These are phyloP conservation scores for Phyto melanocephala DNA, from an alignment of 2,888 invertebrate genomes.

Conservation along the genomic window DNA sequence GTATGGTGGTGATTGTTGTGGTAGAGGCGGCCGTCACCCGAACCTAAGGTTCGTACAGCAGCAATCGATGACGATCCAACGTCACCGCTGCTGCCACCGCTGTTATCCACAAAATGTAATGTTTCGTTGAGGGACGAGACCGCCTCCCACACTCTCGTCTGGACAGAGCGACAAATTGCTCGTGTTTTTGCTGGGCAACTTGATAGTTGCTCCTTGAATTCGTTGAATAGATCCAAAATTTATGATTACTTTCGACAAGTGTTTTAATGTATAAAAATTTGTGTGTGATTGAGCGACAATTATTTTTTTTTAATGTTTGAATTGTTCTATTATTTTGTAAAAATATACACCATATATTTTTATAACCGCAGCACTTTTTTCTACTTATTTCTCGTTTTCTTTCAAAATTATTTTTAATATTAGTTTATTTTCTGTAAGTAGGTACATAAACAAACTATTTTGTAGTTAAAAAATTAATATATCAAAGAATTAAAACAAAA, in stretches of 20 bases:
- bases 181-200: slow-evolving; percentile 78
- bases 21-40: slow-evolving; percentile 57
- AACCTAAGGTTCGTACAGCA: slow-evolving; percentile 61
- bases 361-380: background rate
- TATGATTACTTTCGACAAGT: slow-evolving; percentile 41
- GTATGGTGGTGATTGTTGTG: background rate
- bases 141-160: slow-evolving; percentile 73
- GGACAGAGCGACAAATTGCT: slow-evolving; percentile 75
- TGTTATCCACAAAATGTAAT: slow-evolving; percentile 69
- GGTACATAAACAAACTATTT: background rate
- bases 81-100: slow-evolving; percentile 63
- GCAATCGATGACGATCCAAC: slow-evolving; percentile 62
- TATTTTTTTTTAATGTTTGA: background rate
- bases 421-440: background rate
- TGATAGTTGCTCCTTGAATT: slow-evolving; percentile 78
- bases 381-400: background rate
- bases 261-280: background rate
- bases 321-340: too few species aligned
- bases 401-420: too few species aligned
- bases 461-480: background rate
- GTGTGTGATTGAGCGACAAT: background rate
- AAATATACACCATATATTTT: too few species aligned
- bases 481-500: slow-evolving; percentile 11
- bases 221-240: slow-evolving; percentile 78
- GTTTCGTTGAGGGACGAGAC: slow-evolving; percentile 75